Evolutionary conservation across 2,888 invertebrate genomes (phyloP), one percentile per base, ranked within the genome.

Genomic region (Eumacrocentrus americanus): DNA sequence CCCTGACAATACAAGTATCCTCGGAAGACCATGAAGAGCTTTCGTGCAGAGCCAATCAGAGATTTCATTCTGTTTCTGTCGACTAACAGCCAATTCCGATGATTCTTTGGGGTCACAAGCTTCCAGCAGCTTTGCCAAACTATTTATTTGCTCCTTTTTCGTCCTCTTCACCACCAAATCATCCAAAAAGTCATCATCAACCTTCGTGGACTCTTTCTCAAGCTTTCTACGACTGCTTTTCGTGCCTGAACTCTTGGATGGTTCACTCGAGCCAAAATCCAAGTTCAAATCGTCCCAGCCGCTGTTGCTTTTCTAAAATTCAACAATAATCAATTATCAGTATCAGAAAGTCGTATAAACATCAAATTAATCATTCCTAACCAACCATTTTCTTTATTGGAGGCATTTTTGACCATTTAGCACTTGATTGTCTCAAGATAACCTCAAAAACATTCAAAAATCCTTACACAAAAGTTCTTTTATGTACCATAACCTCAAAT

Each of bases 1-100:
- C 0, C 95, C 95, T 5, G 89, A 89, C 18, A 95, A 69, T 3
- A 95, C 77, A 37, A 94, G 81, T 37, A 73, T 65, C 5, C 60
- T 67, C 4, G 80, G 75, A 37, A 59, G 68, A 1, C 72, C 70
- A n/a, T 46, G 60, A 9, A 16, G 56, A 4, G 66, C 64, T 62
- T 65, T 70, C 4, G 37, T 54, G 7, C 60, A 64, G 23, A 81
- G 65, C 81, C 81, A 81, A 12, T 68, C 68, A 7, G 53, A 58
- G n/a, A 81, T 74, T 65, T 79, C 78, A 48, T 74, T 71, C 35
- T 76, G 78, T 57, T 80, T 81, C 46, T 76, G 79, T 35, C 58
- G 70, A 46, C 80, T 80, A 2, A 79, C 60, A 0, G 71, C 73
- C 38, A 80, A 71, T 53, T 81, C 79, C 0, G 69, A 59, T 7